A percentile compares a stretch with the other conserved stretches of the same genome.
These are phyloP conservation scores for Agriopis aurantiaria DNA, from an alignment of 2,888 invertebrate genomes.

Conservation along the genomic window DNA sequence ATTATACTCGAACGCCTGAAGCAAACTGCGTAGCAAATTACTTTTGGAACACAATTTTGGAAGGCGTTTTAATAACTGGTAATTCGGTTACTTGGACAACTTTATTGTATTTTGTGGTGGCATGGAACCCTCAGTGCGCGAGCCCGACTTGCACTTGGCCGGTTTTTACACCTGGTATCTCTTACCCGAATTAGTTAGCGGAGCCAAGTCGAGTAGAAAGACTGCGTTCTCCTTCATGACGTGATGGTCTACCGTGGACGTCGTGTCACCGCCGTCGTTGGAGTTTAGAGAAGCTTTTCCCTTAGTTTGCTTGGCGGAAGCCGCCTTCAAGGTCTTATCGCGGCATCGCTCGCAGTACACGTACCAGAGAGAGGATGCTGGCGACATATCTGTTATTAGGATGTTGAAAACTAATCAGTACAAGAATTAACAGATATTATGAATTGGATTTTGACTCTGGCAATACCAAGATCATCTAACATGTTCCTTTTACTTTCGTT, in stretches of 20 bases:
- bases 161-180: neutral
- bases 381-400: conserved; percentile 31
- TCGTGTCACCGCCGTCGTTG: conserved; percentile 51
- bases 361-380: conserved; percentile 93
- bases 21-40: too few species aligned
- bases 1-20: too few species aligned
- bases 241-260: conserved; percentile 80
- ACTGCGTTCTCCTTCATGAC: conserved; percentile 97
- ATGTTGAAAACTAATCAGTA: neutral
- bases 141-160: too few species aligned
- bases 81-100: too few species aligned
- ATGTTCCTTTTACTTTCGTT: too few species aligned
- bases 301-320: conserved; percentile 71
- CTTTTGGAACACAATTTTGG: too few species aligned
- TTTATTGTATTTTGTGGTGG: too few species aligned
- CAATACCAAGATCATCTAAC: neutral
- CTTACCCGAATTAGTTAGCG: conserved; percentile 86
- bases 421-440: neutral
- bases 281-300: conserved; percentile 60
- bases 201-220: conserved; percentile 95
- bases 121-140: too few species aligned
- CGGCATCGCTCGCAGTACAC: conserved; percentile 96
- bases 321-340: conserved; percentile 87
- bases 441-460: neutral
- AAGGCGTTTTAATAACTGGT: too few species aligned